These are phyloP conservation scores for Minunthozetes semirufus DNA, from an alignment of 2,888 invertebrate species.

Conservation along the genomic window DNA sequence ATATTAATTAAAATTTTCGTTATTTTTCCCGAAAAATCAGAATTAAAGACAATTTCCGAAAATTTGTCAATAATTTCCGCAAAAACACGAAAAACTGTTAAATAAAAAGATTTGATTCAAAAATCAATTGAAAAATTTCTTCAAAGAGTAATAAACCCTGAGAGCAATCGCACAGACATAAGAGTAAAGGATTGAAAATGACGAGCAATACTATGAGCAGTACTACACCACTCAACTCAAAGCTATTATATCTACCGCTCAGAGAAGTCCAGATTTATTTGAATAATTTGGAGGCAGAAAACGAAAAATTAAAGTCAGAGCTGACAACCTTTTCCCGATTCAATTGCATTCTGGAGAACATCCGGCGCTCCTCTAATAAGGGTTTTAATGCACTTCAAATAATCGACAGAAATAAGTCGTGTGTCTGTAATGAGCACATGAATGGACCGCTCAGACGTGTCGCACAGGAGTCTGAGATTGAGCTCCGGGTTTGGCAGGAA, in stretches of 20 bases:
- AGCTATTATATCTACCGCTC: conserved; percentile 8
- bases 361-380: conserved; percentile 5
- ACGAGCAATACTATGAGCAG: too few species aligned
- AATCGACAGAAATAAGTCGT: conserved; percentile 25
- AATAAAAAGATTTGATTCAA: too few species aligned
- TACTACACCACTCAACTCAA: background rate
- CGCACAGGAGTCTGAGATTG: conserved; percentile 29
- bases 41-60: too few species aligned
- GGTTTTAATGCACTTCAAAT: conserved; percentile 26
- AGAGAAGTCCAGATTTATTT: conserved; percentile 26
- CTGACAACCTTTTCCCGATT: conserved; percentile 18
- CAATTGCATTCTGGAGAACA: conserved; percentile 28
- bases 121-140: too few species aligned
- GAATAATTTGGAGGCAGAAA: conserved; percentile 21
- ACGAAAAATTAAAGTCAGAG: conserved; percentile 9
- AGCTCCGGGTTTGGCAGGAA: conserved; percentile 27
- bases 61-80: too few species aligned
- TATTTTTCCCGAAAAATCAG: too few species aligned
- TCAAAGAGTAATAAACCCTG: too few species aligned
- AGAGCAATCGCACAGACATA: too few species aligned
- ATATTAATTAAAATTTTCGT: too few species aligned
- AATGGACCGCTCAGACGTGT: background rate
- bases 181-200: background rate
- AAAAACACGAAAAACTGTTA: too few species aligned
- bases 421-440: conserved; percentile 30